A percentile compares a stretch with the other conserved stretches of the same genome.
These are phyloP conservation scores for Pan troglodytes DNA, from an alignment of 2,113 vertebrate genomes.

Conservation along the genomic window DNA sequence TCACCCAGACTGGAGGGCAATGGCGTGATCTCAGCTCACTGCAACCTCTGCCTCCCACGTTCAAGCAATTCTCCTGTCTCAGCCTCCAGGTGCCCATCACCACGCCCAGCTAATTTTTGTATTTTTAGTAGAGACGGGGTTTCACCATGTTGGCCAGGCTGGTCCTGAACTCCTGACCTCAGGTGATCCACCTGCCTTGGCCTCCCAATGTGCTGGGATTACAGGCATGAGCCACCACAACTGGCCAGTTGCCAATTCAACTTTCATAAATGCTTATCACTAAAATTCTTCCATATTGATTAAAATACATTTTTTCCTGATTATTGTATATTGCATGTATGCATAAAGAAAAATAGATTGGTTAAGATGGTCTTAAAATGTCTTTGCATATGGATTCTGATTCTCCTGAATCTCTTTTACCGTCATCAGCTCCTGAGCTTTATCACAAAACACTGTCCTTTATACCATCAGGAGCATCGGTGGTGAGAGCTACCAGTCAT, in stretches of 20 bases:
- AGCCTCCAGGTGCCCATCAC: no score
- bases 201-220: no score
- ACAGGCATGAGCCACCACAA: no score
- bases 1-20: no score
- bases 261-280: neutral
- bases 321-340: neutral
- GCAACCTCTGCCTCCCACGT: no score
- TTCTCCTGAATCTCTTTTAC: neutral
- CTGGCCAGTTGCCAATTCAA: neutral
- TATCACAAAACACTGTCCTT: neutral
- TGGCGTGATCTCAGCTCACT: no score
- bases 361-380: neutral
- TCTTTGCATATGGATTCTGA: neutral
- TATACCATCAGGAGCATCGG: neutral
- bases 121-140: no score
- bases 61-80: no score
- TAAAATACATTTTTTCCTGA: neutral
- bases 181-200: no score
- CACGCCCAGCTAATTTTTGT: no score
- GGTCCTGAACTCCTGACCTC: no score
- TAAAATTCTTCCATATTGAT: neutral
- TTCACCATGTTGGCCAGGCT: no score
- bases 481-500: neutral
- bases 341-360: neutral
- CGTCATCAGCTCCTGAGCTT: neutral